Evolutionary conservation across 2,797 vertebrate species (phyloP), one percentile per base, ranked within the genome.

Genomic region (Megalops cyprinoides): DNA sequence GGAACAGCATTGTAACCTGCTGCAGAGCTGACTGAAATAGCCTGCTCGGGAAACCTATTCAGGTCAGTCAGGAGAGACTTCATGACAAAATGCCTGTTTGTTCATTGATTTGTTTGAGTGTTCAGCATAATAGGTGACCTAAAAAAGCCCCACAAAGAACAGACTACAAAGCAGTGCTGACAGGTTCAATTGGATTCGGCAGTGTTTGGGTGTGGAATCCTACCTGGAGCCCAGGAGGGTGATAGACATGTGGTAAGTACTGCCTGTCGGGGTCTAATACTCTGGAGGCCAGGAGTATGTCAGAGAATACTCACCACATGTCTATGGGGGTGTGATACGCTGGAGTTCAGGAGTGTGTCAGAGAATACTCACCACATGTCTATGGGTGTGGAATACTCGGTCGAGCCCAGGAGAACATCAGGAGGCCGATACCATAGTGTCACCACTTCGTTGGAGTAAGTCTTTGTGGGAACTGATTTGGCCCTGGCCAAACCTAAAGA

Each of bases 351-450:
- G 42, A 14, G 71, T 49, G 74, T 10, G 5, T 15, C 4, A 14
- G 71, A 25, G 4, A 42, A 1, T 55, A 39, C 96, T 96, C 88
- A 99, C 98, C 98, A 99, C 97, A 99, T 97, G 87, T 99, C 97
- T 0, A 98, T 97, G 85, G 96, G 97, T 0, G 97, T 99, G 79
- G 97, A 97, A 80, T 98, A 99, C 81, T 98, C 97, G 0, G 98
- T 99, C 12, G 96, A 98, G 69, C 98, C 97, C 88, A 99, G 94
- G 56, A 99, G 94, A 78, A 99, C 97, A 0, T 99, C 97, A 0
- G 98, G 97, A 4, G 98, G 98, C 10, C 97, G 93, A 88, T 99
- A 99, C 98, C 98, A 99, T 15, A 99, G 91, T 5, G 98, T 99
- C 79, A 99, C 98, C 87, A 99, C 98, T 90, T 98, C 97, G 1